Evolutionary conservation across 2,888 invertebrate species (phyloP).

Genomic region (Coronaproctus castanopsis): DNA sequence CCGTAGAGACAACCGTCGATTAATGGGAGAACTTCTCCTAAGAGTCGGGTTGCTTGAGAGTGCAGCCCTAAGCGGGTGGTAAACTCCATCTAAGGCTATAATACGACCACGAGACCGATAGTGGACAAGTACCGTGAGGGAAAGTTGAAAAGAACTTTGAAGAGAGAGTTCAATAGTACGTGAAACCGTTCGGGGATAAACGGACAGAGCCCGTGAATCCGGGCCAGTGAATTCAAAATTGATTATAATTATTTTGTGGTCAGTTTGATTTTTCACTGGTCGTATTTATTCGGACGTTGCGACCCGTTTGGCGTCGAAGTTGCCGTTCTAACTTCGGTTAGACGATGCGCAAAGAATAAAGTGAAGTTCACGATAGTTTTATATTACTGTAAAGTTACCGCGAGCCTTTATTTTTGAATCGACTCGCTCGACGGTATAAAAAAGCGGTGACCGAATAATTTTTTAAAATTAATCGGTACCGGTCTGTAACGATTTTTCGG

Average conservation of each 20-base stretch:
- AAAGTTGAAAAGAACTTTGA: constrained; percentile 51
- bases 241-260: background rate
- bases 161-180: constrained; percentile 35
- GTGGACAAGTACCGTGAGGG: constrained; percentile 45
- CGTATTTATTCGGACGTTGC: constrained; percentile 14
- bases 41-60: constrained; percentile 39
- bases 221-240: constrained; percentile 24
- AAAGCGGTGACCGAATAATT: no score
- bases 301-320: constrained; percentile 12
- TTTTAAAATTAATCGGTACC: no score
- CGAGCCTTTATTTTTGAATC: no score
- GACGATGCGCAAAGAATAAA: no score
- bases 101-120: constrained; percentile 43
- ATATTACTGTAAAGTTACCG: no score
- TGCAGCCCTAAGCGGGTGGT: constrained; percentile 41
- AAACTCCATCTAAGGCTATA: constrained; percentile 37
- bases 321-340: no score
- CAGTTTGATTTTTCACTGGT: constrained; percentile 1
- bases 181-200: no score
- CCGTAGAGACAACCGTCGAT: constrained; percentile 23
- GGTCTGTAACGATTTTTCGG: no score
- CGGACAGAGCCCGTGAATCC: constrained; percentile 19
- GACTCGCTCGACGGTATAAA: no score
- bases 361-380: no score
- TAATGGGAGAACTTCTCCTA: constrained; percentile 22